Base-by-base conservation (phyloP, 1,140 invertebrate genomes). In the Drosophila virilis region DNA sequence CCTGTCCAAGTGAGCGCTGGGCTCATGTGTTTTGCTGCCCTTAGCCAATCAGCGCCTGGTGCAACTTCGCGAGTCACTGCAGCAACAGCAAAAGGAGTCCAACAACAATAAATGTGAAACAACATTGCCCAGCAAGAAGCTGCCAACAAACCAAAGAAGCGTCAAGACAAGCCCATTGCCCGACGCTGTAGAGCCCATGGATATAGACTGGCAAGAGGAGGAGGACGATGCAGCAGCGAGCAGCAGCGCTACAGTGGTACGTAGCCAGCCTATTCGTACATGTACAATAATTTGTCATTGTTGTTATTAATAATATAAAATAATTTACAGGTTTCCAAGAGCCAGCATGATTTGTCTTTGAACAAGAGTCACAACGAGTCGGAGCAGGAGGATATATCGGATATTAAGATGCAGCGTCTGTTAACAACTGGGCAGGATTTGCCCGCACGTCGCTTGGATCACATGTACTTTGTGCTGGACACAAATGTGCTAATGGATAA, bases 401-500 rank as follows among this genome's bases (percentile, higher is more conserved):
- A 40, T 28, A 13, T 43, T 9, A 42, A 8, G 2, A 0, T 70
- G 5, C 22, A 33, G 5, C 22, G 40, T 0, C 40, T 62, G 9
- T 12, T 52, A 6, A n/a, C 12, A 7, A 15, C 38, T 33, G 38
- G 28, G 5, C 28, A 37, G 22, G 37, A 57, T 15, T 40, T 71
- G 17, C 73, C 73, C 9, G 48, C 35, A 1, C 67, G 68, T 4
- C 33, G 48, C 1, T 6, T 17, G 12, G 74, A 77, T 62, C 38
- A 68, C 40, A 64, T 77, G 52, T 81, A 88, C 38, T 78, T 84
- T 65, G 73, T 90, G 22, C 43, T 83, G 35, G 85, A 90, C 51
- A 90, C 85, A 35, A 90, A 90, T 69, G 75, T 86, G 13, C 57
- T 90, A 1, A 46, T 90, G 4, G 42, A 62, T n/a, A 50, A 83